Evolutionary conservation across 2,888 invertebrate species (phyloP).

Genomic region (Leistus spinibarbis): DNA sequence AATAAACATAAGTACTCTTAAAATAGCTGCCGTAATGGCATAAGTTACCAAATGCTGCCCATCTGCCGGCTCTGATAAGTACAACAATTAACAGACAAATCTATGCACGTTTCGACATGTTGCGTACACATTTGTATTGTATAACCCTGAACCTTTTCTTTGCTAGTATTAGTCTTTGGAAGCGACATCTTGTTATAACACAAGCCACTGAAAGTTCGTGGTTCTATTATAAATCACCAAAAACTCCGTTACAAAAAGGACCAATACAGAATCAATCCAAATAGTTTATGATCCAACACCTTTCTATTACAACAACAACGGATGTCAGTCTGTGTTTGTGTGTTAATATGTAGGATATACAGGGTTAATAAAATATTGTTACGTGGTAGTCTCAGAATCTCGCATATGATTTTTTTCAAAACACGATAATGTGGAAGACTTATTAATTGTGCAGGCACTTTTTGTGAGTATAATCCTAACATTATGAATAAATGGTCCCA

Average conservation of each 20-base stretch:
- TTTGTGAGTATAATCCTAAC: neutral
- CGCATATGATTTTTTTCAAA: neutral
- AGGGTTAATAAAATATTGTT: neutral
- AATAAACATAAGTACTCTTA: neutral
- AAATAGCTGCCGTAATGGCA: neutral
- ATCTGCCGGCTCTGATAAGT: neutral
- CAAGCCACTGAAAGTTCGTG: conserved; percentile 28
- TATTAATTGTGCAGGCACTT: neutral
- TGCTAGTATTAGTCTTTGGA: conserved; percentile 27
- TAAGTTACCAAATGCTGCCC: neutral
- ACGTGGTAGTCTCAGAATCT: conserved; percentile 24
- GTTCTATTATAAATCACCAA: conserved; percentile 16
- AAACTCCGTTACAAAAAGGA: conserved; percentile 21
- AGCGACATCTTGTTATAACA: conserved; percentile 39
- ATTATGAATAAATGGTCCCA: neutral
- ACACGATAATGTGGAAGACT: conserved; percentile 5
- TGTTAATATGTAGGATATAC: neutral
- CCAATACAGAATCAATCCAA: neutral
- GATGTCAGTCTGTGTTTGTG: conserved; percentile 9
- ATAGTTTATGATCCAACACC: conserved; percentile 25
- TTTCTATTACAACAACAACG: conserved; percentile 24
- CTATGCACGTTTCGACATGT: neutral
- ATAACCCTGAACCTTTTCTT: conserved; percentile 22
- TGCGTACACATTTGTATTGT: conserved; percentile 24
- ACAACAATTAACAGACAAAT: neutral